A percentile compares a stretch with the other conserved stretches of the same genome.
phyloP scores from a whole-genome alignment of 2,888 invertebrate genomes.

The Terebella lapidaria region DNA sequence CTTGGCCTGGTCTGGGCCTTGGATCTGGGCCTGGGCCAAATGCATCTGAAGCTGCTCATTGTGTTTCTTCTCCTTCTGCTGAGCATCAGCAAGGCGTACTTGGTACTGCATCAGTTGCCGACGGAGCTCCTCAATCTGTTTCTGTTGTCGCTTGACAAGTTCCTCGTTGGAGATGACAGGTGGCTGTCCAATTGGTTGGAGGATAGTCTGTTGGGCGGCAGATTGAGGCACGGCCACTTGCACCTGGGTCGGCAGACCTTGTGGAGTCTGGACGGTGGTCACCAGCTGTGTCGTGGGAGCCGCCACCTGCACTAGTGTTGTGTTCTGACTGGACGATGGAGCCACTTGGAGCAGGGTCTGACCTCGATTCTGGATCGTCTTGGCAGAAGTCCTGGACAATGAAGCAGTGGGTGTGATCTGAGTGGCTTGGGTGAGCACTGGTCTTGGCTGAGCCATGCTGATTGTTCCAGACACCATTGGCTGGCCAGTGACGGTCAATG shows the following conservation, averaged over 20 bases:
- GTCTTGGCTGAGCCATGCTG: not conserved
- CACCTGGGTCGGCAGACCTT: not conserved
- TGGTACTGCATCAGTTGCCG: constrained; percentile 19
- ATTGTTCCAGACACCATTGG: not conserved
- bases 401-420: not conserved
- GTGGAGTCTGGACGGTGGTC: not conserved
- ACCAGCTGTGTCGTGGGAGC: not conserved
- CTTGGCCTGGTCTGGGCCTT: not conserved
- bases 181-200: constrained; percentile 3
- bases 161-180: constrained; percentile 25
- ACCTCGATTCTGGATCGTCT: not conserved
- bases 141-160: constrained; percentile 66
- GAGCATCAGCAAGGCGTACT: not conserved
- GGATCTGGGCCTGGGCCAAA: not conserved
- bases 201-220: not conserved
- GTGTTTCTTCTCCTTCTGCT: constrained; percentile 6
- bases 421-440: not conserved
- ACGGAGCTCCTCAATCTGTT: constrained; percentile 78
- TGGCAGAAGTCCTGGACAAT: not conserved
- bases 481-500: not conserved
- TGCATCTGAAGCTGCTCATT: not conserved
- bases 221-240: not conserved
- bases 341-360: not conserved
- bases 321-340: not conserved
- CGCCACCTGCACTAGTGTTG: not conserved